Percentiles rank a stretch among this genome's conserved stretches.
phyloP scores from a whole-genome alignment of 2,113 vertebrate genomes.

The Sphaerodactylus townsendi region DNA sequence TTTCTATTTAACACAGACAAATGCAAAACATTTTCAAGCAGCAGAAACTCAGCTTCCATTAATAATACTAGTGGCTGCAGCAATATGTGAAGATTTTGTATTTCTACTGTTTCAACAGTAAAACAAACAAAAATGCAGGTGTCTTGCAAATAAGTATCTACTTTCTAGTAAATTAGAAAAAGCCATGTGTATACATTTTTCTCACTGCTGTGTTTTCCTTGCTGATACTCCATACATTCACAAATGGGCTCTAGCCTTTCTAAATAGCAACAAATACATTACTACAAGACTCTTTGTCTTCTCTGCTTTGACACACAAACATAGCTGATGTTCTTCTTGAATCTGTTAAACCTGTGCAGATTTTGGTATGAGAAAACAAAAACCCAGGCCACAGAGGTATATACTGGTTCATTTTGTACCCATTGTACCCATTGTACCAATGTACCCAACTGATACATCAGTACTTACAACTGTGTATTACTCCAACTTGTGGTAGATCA shows the following conservation, averaged over 20 bases:
- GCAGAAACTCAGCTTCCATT: background rate
- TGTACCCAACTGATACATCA: no score
- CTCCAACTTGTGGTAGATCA: no score
- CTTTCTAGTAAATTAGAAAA: background rate
- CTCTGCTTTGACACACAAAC: background rate
- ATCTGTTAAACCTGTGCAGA: background rate
- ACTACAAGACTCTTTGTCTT: background rate
- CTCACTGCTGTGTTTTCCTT: background rate
- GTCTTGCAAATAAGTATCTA: background rate
- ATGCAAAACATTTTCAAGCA: constrained; percentile 28
- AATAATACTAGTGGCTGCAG: no score
- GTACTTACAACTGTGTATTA: no score
- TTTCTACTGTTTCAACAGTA: background rate
- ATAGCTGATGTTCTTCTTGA: background rate
- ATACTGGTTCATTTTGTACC: background rate
- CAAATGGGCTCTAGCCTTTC: background rate
- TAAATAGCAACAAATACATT: background rate
- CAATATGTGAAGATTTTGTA: background rate
- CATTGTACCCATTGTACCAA: no score
- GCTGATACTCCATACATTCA: background rate
- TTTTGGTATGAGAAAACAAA: background rate
- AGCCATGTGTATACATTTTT: background rate
- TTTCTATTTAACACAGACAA: constrained; percentile 60
- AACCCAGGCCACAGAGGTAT: rapidly evolving
- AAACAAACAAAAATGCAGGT: background rate